Evolutionary conservation across 2,113 vertebrate genomes (phyloP), one percentile per base, ranked within the genome.

Genomic region (Strigops habroptila): DNA sequence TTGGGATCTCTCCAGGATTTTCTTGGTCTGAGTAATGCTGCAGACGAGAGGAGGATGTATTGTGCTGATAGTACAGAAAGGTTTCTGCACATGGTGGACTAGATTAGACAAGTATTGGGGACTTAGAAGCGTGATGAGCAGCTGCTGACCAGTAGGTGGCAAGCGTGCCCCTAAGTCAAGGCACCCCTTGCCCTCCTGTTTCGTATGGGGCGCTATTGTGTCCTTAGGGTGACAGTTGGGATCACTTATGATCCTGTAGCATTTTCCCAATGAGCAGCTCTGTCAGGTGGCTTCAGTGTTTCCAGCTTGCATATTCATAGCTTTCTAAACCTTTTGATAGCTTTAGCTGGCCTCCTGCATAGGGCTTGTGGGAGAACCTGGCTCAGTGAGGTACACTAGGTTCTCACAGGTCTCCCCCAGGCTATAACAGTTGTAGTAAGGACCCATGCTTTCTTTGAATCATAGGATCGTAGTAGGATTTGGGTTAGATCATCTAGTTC

Each of bases 131-230:
- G 6, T 19, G 44, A 69, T 21, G 73, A 84, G 46, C 70, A 59
- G 77, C 41, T 71, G 59, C 63, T 77, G 78, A 88, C 91, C 88
- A 35, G 90, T 74, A 90, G 82, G 57, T 87, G 82, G 55, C 88
- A 64, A 84, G 76, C 76, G 41, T 68, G 88, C 33, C 73, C 55
- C 37, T 93, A 59, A 63, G 24, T 82, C 80, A 93, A 46, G n/a
- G 49, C 80, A 53, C 43, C 65, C 68, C 19, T 51, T 63, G 52
- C 52, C 51, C 30, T 30, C 44, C 33, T 59, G n/a, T 59, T 59
- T 33, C 28, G 37, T 3, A 2, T 30, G n/a, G 52, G 46, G 14
- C 46, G 1, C 5, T 10, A 30, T 25, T 3, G 2, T 19, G 63
- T 15, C 23, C 69, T 67, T 49, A 43, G 37, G 18, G 51, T 28